A percentile compares a stretch with the other conserved stretches of the same genome.
Evolutionary conservation across 2,888 invertebrate genomes (phyloP).

Genomic region (Sesamia inferens): DNA sequence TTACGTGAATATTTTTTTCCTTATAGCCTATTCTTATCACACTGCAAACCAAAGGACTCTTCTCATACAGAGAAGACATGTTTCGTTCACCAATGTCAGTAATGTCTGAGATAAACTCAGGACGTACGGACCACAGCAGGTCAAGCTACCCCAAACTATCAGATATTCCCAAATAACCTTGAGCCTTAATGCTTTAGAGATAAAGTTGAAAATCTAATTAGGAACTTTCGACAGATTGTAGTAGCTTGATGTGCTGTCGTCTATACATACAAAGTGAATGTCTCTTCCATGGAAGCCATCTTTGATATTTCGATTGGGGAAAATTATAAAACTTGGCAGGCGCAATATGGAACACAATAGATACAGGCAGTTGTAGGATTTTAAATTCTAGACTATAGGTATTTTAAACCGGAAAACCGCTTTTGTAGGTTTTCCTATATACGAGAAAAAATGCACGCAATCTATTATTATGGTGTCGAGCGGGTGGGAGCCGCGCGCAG

Average conservation of each 20-base stretch:
- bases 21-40: neutral
- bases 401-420: neutral
- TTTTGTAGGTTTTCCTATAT: neutral
- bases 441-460: conserved; percentile 3
- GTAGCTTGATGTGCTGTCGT: no score
- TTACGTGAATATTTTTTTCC: neutral
- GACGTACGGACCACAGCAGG: no score
- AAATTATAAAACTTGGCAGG: no score
- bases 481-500: neutral
- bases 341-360: neutral
- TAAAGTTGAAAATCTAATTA: no score
- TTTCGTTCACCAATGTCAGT: neutral
- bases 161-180: no score
- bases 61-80: neutral
- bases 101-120: neutral
- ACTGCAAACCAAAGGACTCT: neutral
- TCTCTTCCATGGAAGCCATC: neutral
- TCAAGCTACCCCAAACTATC: no score
- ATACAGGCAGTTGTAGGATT: neutral
- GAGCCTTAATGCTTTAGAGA: no score
- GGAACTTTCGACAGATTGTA: no score
- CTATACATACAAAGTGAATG: neutral
- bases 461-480: conserved; percentile 2
- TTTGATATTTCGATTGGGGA: neutral
- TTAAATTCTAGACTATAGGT: neutral